Base-by-base conservation (phyloP, 2,113 vertebrate species). In the Ictalurus punctatus region DNA sequence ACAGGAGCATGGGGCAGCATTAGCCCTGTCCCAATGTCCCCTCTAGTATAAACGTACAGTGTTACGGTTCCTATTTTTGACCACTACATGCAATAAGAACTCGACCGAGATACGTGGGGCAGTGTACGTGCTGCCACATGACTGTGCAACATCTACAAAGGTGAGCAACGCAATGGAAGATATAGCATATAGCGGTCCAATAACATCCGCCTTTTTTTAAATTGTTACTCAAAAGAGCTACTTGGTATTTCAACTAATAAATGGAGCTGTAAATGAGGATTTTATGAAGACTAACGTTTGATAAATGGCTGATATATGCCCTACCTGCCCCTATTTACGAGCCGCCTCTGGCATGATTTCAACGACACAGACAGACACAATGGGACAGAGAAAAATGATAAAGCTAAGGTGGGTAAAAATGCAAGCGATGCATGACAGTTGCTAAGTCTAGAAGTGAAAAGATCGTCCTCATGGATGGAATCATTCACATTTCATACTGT, bases 381-480 rank as follows among this genome's bases (percentile, higher is more conserved):
- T 52, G 44, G 74, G 23, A 44, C 25, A 59, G 1, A 44, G 25
- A 76, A 40, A 19, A 76, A 86, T 67, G 30, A 34, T 58, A 59
- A 61, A 25, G 52, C 67, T 58, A 58, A 37, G 71, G 73, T 79
- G 25, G 44, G 58, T 25, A 59, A 44, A 73, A 83, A 84, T 84
- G 67, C 30, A 67, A 76, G 21, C 83, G 63, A 61, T 54, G 23
- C 76, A 85, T 71, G 52, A 14, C 12, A 48, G 12, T 48, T 19
- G 34, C 30, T 58, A 52, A 59, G 17, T 27, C 23, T 73, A 54
- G 81, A 84, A 88, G 78, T 83, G 78, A 79, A 74, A 58, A 89
- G 89, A 87, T 89, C 89, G 86, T 88, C 87, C 65, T 87, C 91
- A 93, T 82, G 56, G 56, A 82, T 93, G 93, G 92, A 71, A 37